A percentile compares a stretch with the other conserved stretches of the same genome.
These are phyloP conservation scores for Hydrophis major DNA, from an alignment of 2,797 vertebrate genomes.

Conservation along the genomic window DNA sequence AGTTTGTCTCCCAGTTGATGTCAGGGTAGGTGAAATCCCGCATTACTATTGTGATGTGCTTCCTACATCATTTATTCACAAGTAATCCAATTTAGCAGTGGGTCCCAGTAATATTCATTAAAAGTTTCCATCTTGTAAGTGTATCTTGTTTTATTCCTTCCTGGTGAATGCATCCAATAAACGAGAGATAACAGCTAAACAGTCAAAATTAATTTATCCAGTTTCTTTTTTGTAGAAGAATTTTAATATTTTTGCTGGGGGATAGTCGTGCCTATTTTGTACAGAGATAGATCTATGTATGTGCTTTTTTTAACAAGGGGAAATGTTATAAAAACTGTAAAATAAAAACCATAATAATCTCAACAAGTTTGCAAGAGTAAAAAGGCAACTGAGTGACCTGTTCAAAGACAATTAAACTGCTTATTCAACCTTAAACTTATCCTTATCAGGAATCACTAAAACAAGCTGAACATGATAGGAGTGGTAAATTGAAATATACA, in stretches of 20 bases:
- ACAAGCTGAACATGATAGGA: not conserved
- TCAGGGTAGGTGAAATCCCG: too few species aligned
- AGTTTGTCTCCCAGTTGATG: too few species aligned
- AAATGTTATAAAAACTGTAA: not conserved
- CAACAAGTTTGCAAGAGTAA: not conserved
- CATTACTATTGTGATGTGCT: too few species aligned
- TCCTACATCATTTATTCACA: not conserved
- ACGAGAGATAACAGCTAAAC: not conserved
- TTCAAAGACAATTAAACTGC: not conserved
- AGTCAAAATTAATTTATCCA: not conserved
- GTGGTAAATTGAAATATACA: not conserved
- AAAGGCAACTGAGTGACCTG: not conserved
- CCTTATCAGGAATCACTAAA: not conserved
- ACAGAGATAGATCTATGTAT: not conserved
- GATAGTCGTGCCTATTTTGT: not conserved
- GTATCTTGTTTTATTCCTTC: not conserved
- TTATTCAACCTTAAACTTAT: not conserved
- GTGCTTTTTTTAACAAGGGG: not conserved
- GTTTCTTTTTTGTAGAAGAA: not conserved
- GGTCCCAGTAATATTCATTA: not conserved
- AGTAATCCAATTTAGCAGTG: not conserved
- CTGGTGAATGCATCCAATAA: not conserved
- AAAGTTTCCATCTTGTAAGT: not conserved
- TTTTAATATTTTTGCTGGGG: not conserved
- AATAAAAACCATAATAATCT: not conserved